Percentiles rank a stretch among this genome's conserved stretches.
Conservation (phyloP, 2,797 vertebrate genomes). For the Hozukius guyotensis region DNA sequence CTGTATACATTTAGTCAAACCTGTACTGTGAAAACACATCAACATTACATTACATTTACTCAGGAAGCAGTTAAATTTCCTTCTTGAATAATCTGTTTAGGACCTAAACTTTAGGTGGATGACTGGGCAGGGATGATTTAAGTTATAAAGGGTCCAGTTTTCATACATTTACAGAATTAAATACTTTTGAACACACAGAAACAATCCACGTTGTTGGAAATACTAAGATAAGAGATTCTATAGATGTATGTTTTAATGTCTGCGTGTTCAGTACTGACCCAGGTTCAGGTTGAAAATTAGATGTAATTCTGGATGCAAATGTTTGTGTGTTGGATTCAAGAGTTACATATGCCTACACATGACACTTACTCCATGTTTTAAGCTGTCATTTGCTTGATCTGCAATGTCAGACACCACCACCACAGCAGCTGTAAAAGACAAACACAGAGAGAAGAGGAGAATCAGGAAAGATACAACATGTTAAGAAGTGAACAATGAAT, state of each 20-base stretch:
- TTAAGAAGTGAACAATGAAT: conserved; percentile 2
- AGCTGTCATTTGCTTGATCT: conserved; percentile 89
- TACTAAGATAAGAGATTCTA: neutral
- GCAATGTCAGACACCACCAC: conserved; percentile 89
- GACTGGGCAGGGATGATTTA: neutral
- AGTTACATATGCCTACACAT: neutral
- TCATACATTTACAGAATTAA: neutral
- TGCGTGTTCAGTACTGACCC: neutral
- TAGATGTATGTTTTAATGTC: neutral
- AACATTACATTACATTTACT: neutral
- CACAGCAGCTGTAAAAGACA: conserved; percentile 85
- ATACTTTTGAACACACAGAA: neutral
- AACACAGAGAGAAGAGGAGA: neutral
- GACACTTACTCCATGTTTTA: conserved; percentile 93
- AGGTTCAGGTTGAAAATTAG: neutral
- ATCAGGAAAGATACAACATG: neutral
- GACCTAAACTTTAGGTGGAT: neutral
- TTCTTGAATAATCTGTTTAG: neutral
- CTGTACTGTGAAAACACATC: neutral
- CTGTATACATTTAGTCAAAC: neutral
- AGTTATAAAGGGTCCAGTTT: neutral
- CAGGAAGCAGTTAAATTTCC: neutral
- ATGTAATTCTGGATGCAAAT: neutral
- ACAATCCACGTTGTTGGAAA: neutral
- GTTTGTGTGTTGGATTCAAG: neutral